Base-by-base conservation (phyloP, 2,113 vertebrate genomes). In the Pelobates fuscus region DNA sequence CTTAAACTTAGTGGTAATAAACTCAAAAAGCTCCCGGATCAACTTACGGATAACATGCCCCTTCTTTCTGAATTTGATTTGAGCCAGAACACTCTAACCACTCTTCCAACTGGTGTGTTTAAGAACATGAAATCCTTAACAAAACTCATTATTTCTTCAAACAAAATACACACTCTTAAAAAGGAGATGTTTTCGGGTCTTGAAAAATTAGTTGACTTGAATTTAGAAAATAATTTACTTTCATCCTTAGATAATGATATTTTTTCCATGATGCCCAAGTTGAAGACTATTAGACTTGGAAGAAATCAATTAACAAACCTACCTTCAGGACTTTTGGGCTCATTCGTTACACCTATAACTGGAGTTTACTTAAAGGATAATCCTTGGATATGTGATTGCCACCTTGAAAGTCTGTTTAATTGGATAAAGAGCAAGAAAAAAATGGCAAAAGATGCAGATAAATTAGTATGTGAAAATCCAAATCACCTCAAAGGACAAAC, bases 361-460 rank as follows among this genome's bases (percentile, higher is more conserved):
- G 86, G 84, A 1, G 49, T 93, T 20, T 77, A 84, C 70, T 87
- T 95, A 2, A 84, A 79, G 18, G 69, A 78, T 17, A 96, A 95
- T 52, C 87, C 89, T 0, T 95, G 93, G 93, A 66, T 57, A 17
- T 95, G 94, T 82, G 93, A 96, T 84, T 95, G 94, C 43, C 85
- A 82, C n/a, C 82, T 95, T 27, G 62, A 79, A 24, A 21, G 71
- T 17, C 79, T 94, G 26, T 81, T 85, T 46, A 14, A 5, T 1
- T 91, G 90, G 89, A 80, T 92, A 30, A 83, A 67, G 8, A 10
- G 0, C 2, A 89, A 89, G 59, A 3, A 49, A 3, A 14, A 21
- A 0, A 92, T 83, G 27, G 77, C 88, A 11, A 65, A n/a, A 41
- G 12, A 83, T 15, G 52, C 44, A 11, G 1, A 43, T 23, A 26